phyloP scores from a whole-genome alignment of 2,797 vertebrate species.

The Catharus ustulatus region DNA sequence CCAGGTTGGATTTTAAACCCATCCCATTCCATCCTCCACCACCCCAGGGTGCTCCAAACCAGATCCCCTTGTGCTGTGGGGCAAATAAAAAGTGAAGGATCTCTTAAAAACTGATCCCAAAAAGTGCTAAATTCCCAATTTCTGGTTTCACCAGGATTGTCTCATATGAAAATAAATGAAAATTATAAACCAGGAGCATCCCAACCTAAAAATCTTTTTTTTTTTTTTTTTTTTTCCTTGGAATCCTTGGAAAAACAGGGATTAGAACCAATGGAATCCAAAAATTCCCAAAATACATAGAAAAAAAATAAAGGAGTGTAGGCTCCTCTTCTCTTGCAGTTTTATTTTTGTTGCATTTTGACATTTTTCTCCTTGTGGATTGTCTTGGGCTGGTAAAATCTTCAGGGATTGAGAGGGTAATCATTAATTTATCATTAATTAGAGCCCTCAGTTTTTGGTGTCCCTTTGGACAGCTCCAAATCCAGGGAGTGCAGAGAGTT shows the following conservation, averaged over 20 bases:
- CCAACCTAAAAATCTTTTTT: rapidly evolving
- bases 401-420: not conserved
- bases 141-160: not conserved
- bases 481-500: not conserved
- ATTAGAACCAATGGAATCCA: rapidly evolving
- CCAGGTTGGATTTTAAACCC: not conserved
- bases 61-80: not conserved
- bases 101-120: not conserved
- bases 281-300: not conserved
- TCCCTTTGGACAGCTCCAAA: not conserved
- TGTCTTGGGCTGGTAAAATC: not conserved
- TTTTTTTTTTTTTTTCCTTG: too few species aligned
- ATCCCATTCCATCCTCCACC: not conserved
- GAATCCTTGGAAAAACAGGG: not conserved
- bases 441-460: not conserved
- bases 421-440: not conserved
- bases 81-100: not conserved
- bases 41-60: not conserved
- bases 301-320: not conserved
- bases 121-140: rapidly evolving
- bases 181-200: not conserved
- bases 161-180: not conserved
- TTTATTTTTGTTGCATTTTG: not conserved
- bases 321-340: not conserved
- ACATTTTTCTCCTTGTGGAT: not conserved